Evolutionary conservation across 2,113 vertebrate species (phyloP).

Genomic region (Leptocoma aspasia): DNA sequence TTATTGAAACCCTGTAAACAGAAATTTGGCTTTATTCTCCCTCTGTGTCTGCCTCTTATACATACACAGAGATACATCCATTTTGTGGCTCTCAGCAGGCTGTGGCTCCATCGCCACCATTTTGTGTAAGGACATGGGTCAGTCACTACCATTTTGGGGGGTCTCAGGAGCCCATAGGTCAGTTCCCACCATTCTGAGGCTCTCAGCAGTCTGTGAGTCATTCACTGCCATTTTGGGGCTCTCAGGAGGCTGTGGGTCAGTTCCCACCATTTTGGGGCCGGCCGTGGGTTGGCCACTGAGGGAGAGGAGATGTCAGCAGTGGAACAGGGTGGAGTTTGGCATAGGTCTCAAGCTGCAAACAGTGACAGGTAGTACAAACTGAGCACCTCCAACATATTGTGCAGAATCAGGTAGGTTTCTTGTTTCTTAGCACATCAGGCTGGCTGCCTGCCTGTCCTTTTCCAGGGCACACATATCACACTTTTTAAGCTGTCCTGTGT

Average conservation of each 20-base stretch:
- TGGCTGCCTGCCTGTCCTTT: neutral
- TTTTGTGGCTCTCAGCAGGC: neutral
- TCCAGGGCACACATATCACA: fast-evolving
- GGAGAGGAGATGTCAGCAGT: neutral
- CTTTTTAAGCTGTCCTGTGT: fast-evolving
- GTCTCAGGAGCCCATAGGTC: fast-evolving
- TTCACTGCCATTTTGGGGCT: fast-evolving
- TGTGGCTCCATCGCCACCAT: neutral
- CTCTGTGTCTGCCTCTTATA: neutral
- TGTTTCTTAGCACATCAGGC: neutral
- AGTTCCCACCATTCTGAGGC: fast-evolving
- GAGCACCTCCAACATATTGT: neutral
- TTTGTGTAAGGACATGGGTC: neutral
- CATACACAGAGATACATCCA: fast-evolving
- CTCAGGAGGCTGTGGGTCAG: neutral
- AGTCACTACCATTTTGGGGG: fast-evolving
- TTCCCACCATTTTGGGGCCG: fast-evolving
- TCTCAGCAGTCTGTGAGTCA: no score
- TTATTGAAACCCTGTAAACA: neutral
- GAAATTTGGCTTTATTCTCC: neutral
- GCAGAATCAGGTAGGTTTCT: neutral
- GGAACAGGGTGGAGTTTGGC: neutral
- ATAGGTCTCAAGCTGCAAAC: neutral
- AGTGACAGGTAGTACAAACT: no score
- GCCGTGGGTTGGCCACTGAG: neutral